Conservation (phyloP, 2,797 vertebrate genomes). For the Peromyscus nudipes region DNA sequence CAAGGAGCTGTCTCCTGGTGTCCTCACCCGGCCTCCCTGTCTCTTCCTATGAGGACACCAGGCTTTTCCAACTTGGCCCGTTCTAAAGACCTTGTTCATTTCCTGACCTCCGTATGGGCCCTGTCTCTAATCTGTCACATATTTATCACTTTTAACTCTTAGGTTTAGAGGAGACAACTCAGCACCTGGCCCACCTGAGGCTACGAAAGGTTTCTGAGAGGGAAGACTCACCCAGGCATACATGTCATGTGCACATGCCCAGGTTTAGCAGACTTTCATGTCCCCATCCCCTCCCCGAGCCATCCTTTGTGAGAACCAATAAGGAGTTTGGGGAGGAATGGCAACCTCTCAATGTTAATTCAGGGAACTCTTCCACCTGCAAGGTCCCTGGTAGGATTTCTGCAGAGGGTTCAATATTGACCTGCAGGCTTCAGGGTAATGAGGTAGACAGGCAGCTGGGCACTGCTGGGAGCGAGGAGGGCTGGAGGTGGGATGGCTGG, state of each 20-base stretch:
- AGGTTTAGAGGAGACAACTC: not conserved
- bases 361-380: not conserved
- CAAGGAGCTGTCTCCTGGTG: not conserved
- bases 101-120: not conserved
- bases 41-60: not conserved
- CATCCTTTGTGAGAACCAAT: not conserved
- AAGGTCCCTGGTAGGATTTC: not conserved
- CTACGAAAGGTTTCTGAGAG: not conserved
- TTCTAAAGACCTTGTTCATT: not conserved
- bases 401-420: not conserved
- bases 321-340: not conserved
- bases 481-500: no score
- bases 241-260: accelerated
- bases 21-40: accelerated
- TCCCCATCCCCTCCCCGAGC: not conserved
- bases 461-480: not conserved
- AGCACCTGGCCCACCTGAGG: not conserved
- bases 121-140: not conserved
- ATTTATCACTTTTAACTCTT: not conserved
- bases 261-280: not conserved
- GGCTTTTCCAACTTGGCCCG: no score
- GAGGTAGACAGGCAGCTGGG: not conserved
- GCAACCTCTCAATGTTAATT: not conserved
- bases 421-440: not conserved
- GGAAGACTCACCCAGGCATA: not conserved